These are phyloP conservation scores for Drosophila rhopaloa DNA, from an alignment of 1,140 invertebrate genomes.

Conservation along the genomic window DNA sequence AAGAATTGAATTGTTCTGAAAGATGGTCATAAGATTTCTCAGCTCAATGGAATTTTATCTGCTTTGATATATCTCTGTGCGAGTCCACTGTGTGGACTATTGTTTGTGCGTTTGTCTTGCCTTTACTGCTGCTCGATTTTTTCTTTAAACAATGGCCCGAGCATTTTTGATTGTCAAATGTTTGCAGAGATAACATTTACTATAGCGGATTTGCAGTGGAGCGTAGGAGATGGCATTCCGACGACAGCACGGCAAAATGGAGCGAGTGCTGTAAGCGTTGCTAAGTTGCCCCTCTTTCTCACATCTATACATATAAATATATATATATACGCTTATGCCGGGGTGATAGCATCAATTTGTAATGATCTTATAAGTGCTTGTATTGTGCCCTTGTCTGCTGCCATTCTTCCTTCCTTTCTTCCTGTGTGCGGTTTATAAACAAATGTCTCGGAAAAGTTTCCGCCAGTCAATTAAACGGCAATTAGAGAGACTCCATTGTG, in stretches of 20 bases:
- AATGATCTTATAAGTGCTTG: constrained; percentile 80
- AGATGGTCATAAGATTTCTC: constrained; percentile 1
- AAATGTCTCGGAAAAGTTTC: constrained; percentile 65
- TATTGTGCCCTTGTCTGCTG: constrained; percentile 64
- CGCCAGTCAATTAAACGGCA: constrained; percentile 70
- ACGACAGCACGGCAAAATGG: constrained; percentile 34
- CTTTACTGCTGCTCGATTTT: constrained; percentile 70
- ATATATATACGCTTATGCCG: constrained; percentile 8
- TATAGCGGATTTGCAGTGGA: constrained; percentile 72
- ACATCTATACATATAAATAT: neutral
- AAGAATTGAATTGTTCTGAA: constrained; percentile 16
- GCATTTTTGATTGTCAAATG: constrained; percentile 82
- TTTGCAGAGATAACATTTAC: constrained; percentile 82
- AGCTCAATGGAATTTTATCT: constrained; percentile 40
- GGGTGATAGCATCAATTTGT: constrained; percentile 76
- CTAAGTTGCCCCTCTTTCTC: constrained; percentile 22
- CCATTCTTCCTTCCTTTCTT: neutral
- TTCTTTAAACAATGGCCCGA: constrained; percentile 80
- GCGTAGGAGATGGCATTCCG: constrained; percentile 64
- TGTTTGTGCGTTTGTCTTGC: constrained; percentile 49
- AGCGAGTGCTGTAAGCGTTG: constrained; percentile 54
- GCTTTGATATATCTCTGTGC: constrained; percentile 4
- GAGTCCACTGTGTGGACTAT: constrained; percentile 47
- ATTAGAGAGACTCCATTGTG: constrained; percentile 57
- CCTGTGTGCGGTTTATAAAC: constrained; percentile 59